Evolutionary conservation across 2,113 vertebrate species (phyloP), one percentile per base, ranked within the genome.

Genomic region (Ammodytes marinus): DNA sequence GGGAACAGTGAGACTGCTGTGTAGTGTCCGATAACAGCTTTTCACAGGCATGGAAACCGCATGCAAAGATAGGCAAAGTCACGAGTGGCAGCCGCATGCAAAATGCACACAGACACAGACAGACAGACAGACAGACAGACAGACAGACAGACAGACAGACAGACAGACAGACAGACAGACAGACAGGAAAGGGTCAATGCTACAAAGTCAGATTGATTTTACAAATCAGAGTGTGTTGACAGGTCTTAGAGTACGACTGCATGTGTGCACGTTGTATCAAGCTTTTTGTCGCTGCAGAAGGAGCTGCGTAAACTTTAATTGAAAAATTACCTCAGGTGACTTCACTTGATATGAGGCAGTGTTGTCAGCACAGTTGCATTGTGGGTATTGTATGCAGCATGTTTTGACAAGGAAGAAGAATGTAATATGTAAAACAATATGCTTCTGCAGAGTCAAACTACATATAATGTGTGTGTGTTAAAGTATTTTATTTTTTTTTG

Each of bases 1-100:
- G 84, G 59, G 83, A 90, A 93, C 91, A 94, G 89, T 84, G 83
- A 47, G 43, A 73, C 89, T 91, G 91, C 91, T 93, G 94, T 94
- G 88, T 84, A 79, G 94, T 94, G 88, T 84, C 81, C 59, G 89
- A 94, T 92, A 92, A 90, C 90, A 89, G 82, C 88, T 90, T 91
- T 89, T 88, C 85, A 87, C 49, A 66, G 67, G 5, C 73, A 67
- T 13, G 11, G 60, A 89, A 89, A 86, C 86, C 27, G 78, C 84
- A 85, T 73, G 57, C 47, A 69, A 2, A 27, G 53, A 66, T 75
- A 35, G 58, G 66, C 69, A 10, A 71, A 89, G 78, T 87, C 82
- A 88, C 60, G 27, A 69, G 69, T 69, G 65, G 35, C 57, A n/a
- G n/a, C n/a, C n/a, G n/a, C n/a, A 79, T 8, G 55, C 79, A 79